Base-by-base conservation (phyloP, 2,113 vertebrate genomes). In the Myrmophylax atrothorax region DNA sequence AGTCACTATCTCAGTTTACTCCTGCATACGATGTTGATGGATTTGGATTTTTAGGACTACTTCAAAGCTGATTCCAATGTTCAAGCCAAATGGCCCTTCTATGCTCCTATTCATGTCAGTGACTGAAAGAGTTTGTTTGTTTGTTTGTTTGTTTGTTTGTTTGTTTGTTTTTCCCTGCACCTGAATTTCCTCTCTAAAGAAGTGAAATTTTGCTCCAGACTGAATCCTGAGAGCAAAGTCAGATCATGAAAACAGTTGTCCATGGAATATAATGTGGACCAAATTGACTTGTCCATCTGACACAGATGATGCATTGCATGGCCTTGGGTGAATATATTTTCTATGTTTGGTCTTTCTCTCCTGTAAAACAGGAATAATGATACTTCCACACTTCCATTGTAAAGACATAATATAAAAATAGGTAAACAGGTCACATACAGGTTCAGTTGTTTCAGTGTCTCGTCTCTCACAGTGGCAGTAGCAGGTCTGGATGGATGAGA, bases 1-100 rank as follows among this genome's bases (percentile, higher is more conserved):
- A 60, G 8, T 31, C 23, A 35, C 14, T 19, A 7, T 38, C 3
- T 49, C 14, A 31, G 18, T 50, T 81, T 77, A 31, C 6, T 84
- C 5, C 31, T 9, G 0, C 0, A 1, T 14, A 6, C 4, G 14
- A 26, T 18, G 2, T 40, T n/a, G 10, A 29, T 2, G 2, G 9
- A 5, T 87, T 47, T 82, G 13, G 7, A 23, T 59, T 87, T 84
- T 84, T 35, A 50, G 11, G 35, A 29, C 7, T 25, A 5, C 6
- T 44, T 38, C 6, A 29, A 63, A 67, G 2, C 6, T 49, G 7
- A 37, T 2, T 37, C 3, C 0, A 0, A 5, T 14, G 3, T 24
- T 25, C 3, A 2, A 74, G 18, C 4, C 20, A 81, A 81, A 31
- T 6, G 3, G 2, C 86, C 3, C 6, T 47, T 52, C 14, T 74